phyloP scores from a whole-genome alignment of 1,140 invertebrate genomes.

The Paralvinella palmiformis region DNA sequence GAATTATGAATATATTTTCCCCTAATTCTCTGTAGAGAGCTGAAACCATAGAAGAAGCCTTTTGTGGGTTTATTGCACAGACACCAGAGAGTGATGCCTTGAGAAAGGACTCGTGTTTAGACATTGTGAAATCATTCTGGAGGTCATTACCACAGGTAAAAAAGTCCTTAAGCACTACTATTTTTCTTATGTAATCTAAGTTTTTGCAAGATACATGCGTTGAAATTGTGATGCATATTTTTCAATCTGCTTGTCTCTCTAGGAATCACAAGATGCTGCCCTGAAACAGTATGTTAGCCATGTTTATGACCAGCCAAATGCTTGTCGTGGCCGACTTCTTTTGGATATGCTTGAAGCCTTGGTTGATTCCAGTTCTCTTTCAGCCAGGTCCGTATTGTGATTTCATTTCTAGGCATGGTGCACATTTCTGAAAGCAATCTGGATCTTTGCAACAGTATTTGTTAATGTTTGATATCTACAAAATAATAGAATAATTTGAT shows the following conservation, averaged over 20 bases:
- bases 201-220: not conserved
- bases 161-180: not conserved
- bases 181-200: not conserved
- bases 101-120: slow-evolving; percentile 60
- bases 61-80: slow-evolving; percentile 75
- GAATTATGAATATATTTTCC: too few relatives aligned
- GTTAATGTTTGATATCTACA: too few relatives aligned
- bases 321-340: slow-evolving; percentile 64
- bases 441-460: too few relatives aligned
- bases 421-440: too few relatives aligned
- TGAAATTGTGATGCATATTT: not conserved
- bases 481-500: too few relatives aligned
- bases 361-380: slow-evolving; percentile 54
- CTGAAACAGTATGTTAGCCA: slow-evolving; percentile 65
- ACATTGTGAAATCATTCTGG: slow-evolving; percentile 55
- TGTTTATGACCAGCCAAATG: slow-evolving; percentile 64
- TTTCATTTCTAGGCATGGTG: too few relatives aligned
- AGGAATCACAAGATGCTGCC: slow-evolving; percentile 65
- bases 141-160: slow-evolving; percentile 50
- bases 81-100: slow-evolving; percentile 62
- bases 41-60: slow-evolving; percentile 77
- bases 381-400: slow-evolving; percentile 29
- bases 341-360: slow-evolving; percentile 66
- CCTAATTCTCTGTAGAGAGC: slow-evolving; percentile 60
- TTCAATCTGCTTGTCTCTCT: not conserved